Percentiles rank a stretch among this genome's conserved stretches.
phyloP scores from a whole-genome alignment of 2,888 invertebrate genomes.

The Nomada ruficornis region DNA sequence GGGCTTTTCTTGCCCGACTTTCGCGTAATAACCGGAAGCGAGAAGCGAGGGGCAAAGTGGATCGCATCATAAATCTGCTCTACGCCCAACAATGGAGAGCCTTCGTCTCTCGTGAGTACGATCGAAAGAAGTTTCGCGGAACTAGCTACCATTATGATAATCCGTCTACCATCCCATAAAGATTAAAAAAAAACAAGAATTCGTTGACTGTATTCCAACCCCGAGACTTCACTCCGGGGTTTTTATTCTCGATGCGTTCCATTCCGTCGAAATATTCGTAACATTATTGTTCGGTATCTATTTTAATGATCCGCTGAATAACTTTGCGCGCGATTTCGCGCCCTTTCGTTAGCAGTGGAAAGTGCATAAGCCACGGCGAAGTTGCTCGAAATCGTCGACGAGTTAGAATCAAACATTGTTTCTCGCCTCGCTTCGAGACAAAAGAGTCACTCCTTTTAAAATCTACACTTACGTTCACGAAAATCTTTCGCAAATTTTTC shows the following conservation, averaged over 20 bases:
- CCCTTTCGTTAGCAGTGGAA: neutral
- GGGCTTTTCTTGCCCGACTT: slow-evolving; percentile 69
- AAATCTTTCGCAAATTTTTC: neutral
- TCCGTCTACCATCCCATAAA: slow-evolving; percentile 50
- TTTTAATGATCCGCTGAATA: slow-evolving; percentile 9
- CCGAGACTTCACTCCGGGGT: slow-evolving; percentile 9
- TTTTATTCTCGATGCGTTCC: neutral
- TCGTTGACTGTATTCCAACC: slow-evolving; percentile 33
- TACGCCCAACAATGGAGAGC: slow-evolving; percentile 59
- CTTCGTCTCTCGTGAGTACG: slow-evolving; percentile 52
- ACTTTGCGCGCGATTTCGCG: neutral
- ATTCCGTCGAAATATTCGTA: neutral
- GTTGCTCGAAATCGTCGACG: neutral
- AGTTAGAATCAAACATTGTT: no score
- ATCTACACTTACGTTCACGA: neutral
- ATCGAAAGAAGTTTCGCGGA: slow-evolving; percentile 66
- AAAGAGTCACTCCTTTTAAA: no score
- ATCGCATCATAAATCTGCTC: slow-evolving; percentile 68
- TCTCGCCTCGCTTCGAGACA: no score
- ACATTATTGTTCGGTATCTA: neutral
- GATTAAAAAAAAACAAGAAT: slow-evolving; percentile 36
- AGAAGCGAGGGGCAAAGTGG: slow-evolving; percentile 64
- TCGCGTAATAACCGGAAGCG: slow-evolving; percentile 71
- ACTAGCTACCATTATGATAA: slow-evolving; percentile 66
- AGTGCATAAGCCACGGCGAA: neutral